Evolutionary conservation across 2,113 vertebrate species (phyloP).

Genomic region (Marcusenius ussheri): DNA sequence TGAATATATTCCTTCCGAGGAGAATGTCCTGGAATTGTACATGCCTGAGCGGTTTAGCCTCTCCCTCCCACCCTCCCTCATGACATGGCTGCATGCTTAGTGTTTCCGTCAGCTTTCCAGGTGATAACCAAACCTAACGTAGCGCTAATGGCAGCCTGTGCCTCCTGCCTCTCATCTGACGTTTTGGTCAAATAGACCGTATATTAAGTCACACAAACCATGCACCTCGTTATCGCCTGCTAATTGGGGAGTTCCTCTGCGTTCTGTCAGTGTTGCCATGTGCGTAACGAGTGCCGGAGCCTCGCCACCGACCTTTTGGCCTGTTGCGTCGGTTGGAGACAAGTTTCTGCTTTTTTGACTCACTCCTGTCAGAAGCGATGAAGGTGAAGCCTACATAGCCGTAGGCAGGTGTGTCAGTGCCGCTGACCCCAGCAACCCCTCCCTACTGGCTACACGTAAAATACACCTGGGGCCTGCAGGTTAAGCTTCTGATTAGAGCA

Average conservation of each 20-base stretch:
- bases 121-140: not conserved
- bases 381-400: constrained; percentile 40
- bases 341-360: constrained; percentile 39
- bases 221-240: not conserved
- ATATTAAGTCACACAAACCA: not conserved
- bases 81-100: not conserved
- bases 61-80: not conserved
- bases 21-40: not conserved
- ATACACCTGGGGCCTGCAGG: constrained; percentile 47
- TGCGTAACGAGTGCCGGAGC: constrained; percentile 6
- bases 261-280: constrained; percentile 25
- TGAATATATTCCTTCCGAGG: constrained; percentile 42
- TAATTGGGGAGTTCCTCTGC: not conserved
- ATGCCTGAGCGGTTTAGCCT: not conserved
- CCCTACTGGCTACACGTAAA: constrained; percentile 38
- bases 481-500: constrained; percentile 60
- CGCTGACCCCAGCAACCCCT: constrained; percentile 43
- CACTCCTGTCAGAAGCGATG: constrained; percentile 55
- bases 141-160: not conserved
- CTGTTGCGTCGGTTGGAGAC: constrained; percentile 32
- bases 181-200: not conserved
- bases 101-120: not conserved
- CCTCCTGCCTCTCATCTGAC: not conserved
- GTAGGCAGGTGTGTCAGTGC: constrained; percentile 45
- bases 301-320: constrained; percentile 45